phyloP scores from a whole-genome alignment of 1,140 invertebrate genomes.

The Drosophila setifemur region DNA sequence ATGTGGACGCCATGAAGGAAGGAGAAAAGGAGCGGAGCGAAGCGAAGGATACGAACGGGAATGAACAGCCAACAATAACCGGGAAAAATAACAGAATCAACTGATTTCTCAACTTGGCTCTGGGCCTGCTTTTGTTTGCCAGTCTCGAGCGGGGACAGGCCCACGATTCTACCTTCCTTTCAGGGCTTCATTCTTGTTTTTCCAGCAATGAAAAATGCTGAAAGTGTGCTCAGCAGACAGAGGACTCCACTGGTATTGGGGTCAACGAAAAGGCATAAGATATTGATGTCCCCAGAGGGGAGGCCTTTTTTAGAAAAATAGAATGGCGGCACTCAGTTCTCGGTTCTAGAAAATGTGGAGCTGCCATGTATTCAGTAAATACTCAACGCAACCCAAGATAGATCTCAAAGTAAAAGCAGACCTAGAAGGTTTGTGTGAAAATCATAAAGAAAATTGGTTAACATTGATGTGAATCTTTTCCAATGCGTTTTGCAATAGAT shows the following conservation, averaged over 20 bases:
- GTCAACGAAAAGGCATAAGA: constrained; percentile 31
- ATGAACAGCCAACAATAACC: constrained; percentile 42
- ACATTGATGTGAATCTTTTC: no score
- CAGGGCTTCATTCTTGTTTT: constrained; percentile 17
- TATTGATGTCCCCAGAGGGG: constrained; percentile 34
- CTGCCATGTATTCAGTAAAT: no score
- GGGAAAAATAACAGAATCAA: constrained; percentile 71
- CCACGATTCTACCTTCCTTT: constrained; percentile 37
- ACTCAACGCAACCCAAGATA: no score
- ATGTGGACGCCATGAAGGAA: constrained; percentile 65
- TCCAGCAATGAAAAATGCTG: constrained; percentile 48
- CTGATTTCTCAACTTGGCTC: constrained; percentile 73
- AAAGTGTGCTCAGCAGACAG: constrained; percentile 25
- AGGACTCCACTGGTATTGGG: constrained; percentile 22
- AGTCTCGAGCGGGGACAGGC: constrained; percentile 10
- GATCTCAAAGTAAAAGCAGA: no score
- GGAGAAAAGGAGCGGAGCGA: no score
- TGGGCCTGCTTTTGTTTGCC: constrained; percentile 39
- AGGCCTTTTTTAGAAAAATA: background rate
- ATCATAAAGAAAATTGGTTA: no score
- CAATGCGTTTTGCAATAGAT: no score
- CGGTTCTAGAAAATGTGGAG: no score
- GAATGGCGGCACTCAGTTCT: background rate
- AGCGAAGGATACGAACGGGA: constrained; percentile 4
- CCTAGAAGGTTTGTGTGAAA: no score